Evolutionary conservation across 1,140 invertebrate species (phyloP), one percentile per base, ranked within the genome.

Genomic region (Bombyx mandarina): DNA sequence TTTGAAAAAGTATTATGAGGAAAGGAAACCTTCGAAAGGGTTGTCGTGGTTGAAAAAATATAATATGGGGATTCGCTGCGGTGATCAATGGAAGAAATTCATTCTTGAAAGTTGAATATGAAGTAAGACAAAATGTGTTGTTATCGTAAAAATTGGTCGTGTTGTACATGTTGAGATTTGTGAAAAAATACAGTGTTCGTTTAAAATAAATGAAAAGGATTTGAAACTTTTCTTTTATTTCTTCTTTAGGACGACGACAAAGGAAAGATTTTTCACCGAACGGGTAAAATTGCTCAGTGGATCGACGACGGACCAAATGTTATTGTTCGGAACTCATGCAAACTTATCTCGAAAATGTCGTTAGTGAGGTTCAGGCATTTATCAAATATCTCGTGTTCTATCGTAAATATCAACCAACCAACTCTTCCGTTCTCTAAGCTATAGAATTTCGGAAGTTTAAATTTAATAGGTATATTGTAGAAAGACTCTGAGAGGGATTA

Each of bases 1-100:
- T 35, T 35, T 35, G 50, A 51, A 35, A 51, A 10, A 51, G 26
- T 35, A 26, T 35, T 35, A 8, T 35, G 8, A 26, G 8, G 26
- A 22, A 18, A 7, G 26, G 52, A 50, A 47, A 6, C 50, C 10
- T n/a, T 26, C 18, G n/a, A 71, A 53, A 69, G 71, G 54, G 6
- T 6, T 73, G 6, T 45, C 60, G 4, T 80, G 73, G 70, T 57
- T 82, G 0, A 76, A 71, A 26, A 79, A 69, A 63, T 69, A 75
- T 9, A 79, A 74, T 63, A 46, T 73, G 35, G 69, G 69, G 0
- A 45, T 68, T 10, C 48, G 66, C 45, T 78, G 74, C 47, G 69
- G 74, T 1, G 56, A 70, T 45, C 65, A 73, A 42, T 77, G 66
- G 70, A 77, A 74, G 48, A 72, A 73, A 51, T 65, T 76, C 9